Percentiles rank a stretch among this genome's conserved stretches.
Evolutionary conservation across 30 jellyfish, hydroid and myxozoan species (phyloP).

Genomic region (Aurelia sp.): DNA sequence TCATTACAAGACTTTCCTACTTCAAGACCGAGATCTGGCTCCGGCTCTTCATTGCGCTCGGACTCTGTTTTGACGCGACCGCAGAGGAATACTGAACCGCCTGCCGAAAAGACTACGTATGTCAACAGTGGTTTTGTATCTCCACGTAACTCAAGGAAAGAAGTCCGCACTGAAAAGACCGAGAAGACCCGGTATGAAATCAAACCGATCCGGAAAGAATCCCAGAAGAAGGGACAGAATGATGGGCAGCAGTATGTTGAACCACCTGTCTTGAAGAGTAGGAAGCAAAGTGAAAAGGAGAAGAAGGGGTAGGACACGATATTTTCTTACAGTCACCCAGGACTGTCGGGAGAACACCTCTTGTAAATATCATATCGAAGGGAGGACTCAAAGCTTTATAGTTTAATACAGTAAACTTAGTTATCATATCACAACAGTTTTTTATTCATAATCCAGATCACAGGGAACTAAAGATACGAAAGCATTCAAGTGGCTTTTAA

Average conservation of each 20-base stretch:
- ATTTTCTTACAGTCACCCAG: too few species aligned
- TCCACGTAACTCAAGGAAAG: slow-evolving; percentile 27
- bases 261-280: slow-evolving; percentile 47
- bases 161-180: slow-evolving; percentile 24
- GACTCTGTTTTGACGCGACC: slow-evolving; percentile 79
- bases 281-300: slow-evolving; percentile 49
- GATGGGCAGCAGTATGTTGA: slow-evolving; percentile 9
- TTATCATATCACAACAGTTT: too few species aligned
- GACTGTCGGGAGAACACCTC: too few species aligned
- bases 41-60: slow-evolving; percentile 83
- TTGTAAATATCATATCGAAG: too few species aligned
- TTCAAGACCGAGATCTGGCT: slow-evolving; percentile 72
- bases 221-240: slow-evolving; percentile 8
- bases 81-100: slow-evolving; percentile 27
- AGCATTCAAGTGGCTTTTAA: too few species aligned
- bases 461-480: too few species aligned
- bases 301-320: slow-evolving; percentile 44
- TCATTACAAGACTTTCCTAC: slow-evolving; percentile 78
- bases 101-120: slow-evolving; percentile 21
- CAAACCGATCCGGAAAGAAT: slow-evolving; percentile 14
- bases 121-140: slow-evolving; percentile 59
- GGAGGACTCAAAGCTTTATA: too few species aligned
- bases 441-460: too few species aligned
- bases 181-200: slow-evolving; percentile 44
- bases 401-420: too few species aligned